Evolutionary conservation across 2,113 vertebrate genomes (phyloP).

Genomic region (Phaethon lepturus): DNA sequence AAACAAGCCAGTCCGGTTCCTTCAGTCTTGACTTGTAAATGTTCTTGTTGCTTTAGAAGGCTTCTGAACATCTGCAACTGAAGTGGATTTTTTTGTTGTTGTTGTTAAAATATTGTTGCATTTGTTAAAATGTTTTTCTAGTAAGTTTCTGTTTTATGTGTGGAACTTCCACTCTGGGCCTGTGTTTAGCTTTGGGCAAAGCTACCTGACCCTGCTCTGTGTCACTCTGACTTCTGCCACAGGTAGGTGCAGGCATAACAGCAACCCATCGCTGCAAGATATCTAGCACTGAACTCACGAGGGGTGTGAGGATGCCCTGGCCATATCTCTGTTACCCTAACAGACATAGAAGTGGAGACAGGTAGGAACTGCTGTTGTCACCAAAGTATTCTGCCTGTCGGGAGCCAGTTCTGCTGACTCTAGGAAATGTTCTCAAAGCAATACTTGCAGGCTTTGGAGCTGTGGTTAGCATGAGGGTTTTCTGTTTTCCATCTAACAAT

Average conservation of each 20-base stretch:
- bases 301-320: not conserved
- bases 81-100: not conserved
- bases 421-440: not conserved
- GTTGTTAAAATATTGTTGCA: not conserved
- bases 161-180: not conserved
- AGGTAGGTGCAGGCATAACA: rapidly evolving
- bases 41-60: not conserved
- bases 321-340: rapidly evolving
- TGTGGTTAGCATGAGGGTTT: conserved; percentile 5
- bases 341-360: not conserved
- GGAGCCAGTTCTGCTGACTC: not conserved
- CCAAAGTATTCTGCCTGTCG: not conserved
- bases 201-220: not conserved
- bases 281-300: not conserved
- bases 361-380: not conserved
- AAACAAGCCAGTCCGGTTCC: not conserved
- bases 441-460: not conserved
- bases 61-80: not conserved
- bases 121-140: not conserved
- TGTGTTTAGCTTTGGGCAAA: not conserved
- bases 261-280: rapidly evolving
- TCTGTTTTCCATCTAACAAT: conserved; percentile 33
- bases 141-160: not conserved
- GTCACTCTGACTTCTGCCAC: not conserved
- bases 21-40: not conserved